A percentile compares a stretch with the other conserved stretches of the same genome.
These are phyloP conservation scores for Byasa hedistus DNA, from an alignment of 2,888 invertebrate species.

Conservation along the genomic window DNA sequence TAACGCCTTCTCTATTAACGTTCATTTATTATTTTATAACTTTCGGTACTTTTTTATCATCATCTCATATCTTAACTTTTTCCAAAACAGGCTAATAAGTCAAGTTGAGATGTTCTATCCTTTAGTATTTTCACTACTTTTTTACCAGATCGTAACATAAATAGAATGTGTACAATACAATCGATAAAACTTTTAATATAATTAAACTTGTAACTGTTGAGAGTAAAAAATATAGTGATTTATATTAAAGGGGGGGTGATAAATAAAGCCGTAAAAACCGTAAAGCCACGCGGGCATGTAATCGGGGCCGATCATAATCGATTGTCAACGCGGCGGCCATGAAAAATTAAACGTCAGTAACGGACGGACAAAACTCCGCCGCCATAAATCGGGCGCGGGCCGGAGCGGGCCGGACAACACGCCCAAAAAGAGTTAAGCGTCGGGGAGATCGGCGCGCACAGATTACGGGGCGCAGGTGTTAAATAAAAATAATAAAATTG, in stretches of 20 bases:
- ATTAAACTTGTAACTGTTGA: too few relatives aligned
- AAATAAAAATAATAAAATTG: conserved; percentile 79
- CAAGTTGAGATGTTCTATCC: too few relatives aligned
- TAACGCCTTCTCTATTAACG: too few relatives aligned
- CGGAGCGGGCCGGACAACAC: conserved; percentile 41
- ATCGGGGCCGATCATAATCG: conserved; percentile 68
- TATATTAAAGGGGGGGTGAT: neutral
- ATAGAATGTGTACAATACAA: too few relatives aligned
- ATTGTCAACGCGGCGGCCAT: conserved; percentile 65
- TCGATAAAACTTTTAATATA: too few relatives aligned
- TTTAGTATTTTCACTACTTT: too few relatives aligned
- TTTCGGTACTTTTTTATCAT: too few relatives aligned
- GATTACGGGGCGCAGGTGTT: conserved; percentile 79
- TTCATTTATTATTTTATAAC: too few relatives aligned
- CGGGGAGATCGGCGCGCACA: conserved; percentile 76
- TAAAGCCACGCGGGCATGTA: conserved; percentile 40
- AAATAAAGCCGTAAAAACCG: conserved; percentile 19
- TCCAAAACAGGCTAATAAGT: too few relatives aligned
- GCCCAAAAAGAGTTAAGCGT: conserved; percentile 78
- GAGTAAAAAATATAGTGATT: too few relatives aligned
- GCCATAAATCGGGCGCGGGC: conserved; percentile 65
- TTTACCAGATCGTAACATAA: too few relatives aligned
- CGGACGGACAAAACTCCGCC: conserved; percentile 62
- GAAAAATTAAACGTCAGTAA: conserved; percentile 76
- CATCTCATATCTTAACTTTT: too few relatives aligned